These are phyloP conservation scores for Eidolon helvum DNA, from an alignment of 2,113 vertebrate genomes.

Conservation along the genomic window DNA sequence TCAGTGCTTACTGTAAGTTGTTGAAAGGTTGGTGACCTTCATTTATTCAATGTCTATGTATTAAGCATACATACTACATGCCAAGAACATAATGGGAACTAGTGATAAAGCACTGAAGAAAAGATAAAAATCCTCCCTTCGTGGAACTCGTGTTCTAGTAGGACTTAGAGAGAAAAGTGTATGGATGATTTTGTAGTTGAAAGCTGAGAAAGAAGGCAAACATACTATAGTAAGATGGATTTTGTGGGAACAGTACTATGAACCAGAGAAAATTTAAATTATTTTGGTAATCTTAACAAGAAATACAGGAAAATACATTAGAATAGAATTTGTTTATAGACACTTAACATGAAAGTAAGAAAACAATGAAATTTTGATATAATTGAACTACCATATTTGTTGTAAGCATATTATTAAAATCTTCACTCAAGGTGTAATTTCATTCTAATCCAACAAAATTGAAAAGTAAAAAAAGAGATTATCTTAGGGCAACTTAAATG, in stretches of 20 bases:
- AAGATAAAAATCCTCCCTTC: neutral
- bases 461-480: neutral
- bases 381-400: neutral
- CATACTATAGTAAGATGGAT: neutral
- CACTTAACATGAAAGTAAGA: neutral
- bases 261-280: neutral
- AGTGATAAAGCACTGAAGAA: neutral
- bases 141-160: neutral
- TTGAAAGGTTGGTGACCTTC: neutral
- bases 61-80: neutral
- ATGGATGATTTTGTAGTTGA: neutral
- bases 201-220: neutral
- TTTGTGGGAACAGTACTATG: neutral
- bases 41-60: neutral
- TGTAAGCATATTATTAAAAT: neutral
- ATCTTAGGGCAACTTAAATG: neutral
- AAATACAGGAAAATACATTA: neutral
- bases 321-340: neutral
- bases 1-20: neutral
- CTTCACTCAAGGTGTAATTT: neutral
- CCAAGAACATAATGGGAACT: neutral
- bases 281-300: neutral
- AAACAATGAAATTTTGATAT: neutral
- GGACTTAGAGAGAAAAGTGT: neutral
- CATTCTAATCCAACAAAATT: neutral